Evolutionary conservation across 2,113 vertebrate genomes (phyloP).

Genomic region (Enhydra lutris): DNA sequence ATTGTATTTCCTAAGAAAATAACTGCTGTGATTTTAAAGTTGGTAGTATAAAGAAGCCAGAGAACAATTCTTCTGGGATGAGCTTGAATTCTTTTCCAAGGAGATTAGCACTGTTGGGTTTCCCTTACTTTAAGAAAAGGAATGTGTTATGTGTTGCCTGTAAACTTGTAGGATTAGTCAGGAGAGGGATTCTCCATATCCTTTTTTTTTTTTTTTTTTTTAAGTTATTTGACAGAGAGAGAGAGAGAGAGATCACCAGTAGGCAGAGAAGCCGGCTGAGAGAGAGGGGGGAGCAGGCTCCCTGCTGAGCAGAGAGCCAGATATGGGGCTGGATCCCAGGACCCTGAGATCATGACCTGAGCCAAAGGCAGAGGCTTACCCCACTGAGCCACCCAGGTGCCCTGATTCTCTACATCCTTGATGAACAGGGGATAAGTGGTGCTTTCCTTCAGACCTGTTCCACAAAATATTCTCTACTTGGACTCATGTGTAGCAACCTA

Average conservation of each 20-base stretch:
- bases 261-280: no score
- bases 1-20: neutral
- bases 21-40: neutral
- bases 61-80: conserved; percentile 15
- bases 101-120: conserved; percentile 49
- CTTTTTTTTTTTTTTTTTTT: no score
- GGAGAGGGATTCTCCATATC: conserved; percentile 51
- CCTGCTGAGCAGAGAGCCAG: no score
- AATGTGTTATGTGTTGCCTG: conserved; percentile 27
- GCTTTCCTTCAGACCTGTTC: conserved; percentile 64
- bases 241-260: no score
- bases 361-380: no score
- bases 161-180: conserved; percentile 52
- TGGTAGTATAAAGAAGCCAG: neutral
- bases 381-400: no score
- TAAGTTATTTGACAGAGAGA: no score
- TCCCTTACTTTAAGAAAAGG: neutral
- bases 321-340: no score
- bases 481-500: neutral
- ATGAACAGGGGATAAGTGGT: conserved; percentile 64
- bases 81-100: conserved; percentile 55
- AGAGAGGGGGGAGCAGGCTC: no score
- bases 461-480: conserved; percentile 48
- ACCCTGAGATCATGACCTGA: no score
- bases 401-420: conserved; percentile 34